Percentiles rank a stretch among this genome's conserved stretches.
These are phyloP conservation scores for Australoheros scitulus DNA, from an alignment of 2,113 vertebrate genomes.

Conservation along the genomic window DNA sequence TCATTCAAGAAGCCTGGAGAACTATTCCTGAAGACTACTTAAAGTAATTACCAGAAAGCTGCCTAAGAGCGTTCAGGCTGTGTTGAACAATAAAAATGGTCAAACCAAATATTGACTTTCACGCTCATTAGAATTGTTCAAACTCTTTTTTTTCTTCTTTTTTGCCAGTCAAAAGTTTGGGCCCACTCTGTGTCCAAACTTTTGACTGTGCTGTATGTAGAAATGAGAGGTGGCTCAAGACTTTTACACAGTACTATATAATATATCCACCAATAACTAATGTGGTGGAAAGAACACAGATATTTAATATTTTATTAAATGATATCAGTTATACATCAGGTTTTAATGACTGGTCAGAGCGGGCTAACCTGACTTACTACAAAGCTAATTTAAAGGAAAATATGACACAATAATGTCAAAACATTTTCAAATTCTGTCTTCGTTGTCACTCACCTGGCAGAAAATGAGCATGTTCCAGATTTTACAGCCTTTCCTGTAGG, in stretches of 20 bases:
- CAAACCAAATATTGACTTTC: background rate
- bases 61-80: too few species aligned
- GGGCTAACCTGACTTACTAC: background rate
- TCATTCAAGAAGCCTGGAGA: too few species aligned
- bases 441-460: constrained; percentile 86
- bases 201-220: background rate
- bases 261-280: background rate
- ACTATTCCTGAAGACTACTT: too few species aligned
- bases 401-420: background rate
- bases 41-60: too few species aligned
- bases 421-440: background rate
- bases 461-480: constrained; percentile 99
- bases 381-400: background rate
- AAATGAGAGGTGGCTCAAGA: background rate
- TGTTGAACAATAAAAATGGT: background rate
- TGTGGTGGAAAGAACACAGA: background rate
- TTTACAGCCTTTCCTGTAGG: constrained; percentile 93
- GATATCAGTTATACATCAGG: background rate
- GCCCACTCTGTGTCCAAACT: too few species aligned
- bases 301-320: background rate
- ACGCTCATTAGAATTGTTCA: background rate
- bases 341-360: background rate
- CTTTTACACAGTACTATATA: background rate
- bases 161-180: too few species aligned
- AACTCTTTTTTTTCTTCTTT: background rate